These are phyloP conservation scores for Malaclemys terrapin DNA, from an alignment of 2,113 vertebrate species.

Conservation along the genomic window DNA sequence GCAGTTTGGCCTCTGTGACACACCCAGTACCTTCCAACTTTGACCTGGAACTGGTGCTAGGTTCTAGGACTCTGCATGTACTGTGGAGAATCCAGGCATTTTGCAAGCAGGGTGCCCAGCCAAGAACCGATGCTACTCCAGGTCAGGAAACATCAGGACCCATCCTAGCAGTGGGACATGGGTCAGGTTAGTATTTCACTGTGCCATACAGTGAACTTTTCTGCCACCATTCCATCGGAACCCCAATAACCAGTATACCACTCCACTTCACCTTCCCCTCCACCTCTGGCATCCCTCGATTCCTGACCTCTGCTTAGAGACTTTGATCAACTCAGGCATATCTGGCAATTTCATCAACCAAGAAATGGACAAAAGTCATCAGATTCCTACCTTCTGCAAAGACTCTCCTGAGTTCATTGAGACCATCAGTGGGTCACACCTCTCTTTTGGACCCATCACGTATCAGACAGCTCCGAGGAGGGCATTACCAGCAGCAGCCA, in stretches of 20 bases:
- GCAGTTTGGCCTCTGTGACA: too few relatives aligned
- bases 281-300: not conserved
- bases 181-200: not conserved
- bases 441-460: not conserved
- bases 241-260: too few relatives aligned
- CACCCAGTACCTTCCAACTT: too few relatives aligned
- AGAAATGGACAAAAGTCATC: not conserved
- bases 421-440: not conserved
- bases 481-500: not conserved
- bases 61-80: too few relatives aligned
- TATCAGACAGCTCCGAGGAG: not conserved
- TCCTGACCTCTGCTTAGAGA: not conserved
- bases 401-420: not conserved
- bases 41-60: too few relatives aligned
- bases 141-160: not conserved
- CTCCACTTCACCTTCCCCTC: not conserved
- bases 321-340: not conserved
- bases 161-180: not conserved
- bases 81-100: too few relatives aligned
- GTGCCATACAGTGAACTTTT: too few relatives aligned
- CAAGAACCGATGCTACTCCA: too few relatives aligned
- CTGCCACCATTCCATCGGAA: not conserved
- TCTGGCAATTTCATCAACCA: not conserved
- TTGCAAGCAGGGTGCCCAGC: too few relatives aligned
- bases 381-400: not conserved